A percentile compares a stretch with the other conserved stretches of the same genome.
Conservation (phyloP, 2,113 vertebrate species). For the Xenopus laevis region DNA sequence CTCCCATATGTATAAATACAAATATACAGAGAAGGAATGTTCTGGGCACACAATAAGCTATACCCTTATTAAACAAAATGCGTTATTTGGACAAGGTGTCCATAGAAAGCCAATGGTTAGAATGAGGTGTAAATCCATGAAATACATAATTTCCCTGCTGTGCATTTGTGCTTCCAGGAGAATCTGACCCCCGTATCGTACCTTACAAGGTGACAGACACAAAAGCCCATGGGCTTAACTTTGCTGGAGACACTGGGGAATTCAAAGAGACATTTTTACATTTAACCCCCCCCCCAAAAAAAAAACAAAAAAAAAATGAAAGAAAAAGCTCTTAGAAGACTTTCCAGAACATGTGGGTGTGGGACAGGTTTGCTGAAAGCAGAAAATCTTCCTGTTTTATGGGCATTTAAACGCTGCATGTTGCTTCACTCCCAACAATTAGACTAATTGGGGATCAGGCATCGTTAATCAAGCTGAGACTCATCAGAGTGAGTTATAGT, state of each 20-base stretch:
- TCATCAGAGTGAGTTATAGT: too few relatives aligned
- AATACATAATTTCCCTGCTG: too few relatives aligned
- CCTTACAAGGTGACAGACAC: slow-evolving; percentile 44
- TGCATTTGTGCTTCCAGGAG: too few relatives aligned
- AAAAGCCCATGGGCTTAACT: slow-evolving; percentile 48
- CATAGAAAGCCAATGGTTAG: too few relatives aligned
- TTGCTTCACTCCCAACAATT: slow-evolving; percentile 56
- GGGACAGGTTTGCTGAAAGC: slow-evolving; percentile 15
- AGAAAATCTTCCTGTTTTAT: slow-evolving; percentile 5
- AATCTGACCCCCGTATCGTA: too few relatives aligned
- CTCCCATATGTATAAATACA: too few relatives aligned
- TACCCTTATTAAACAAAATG: too few relatives aligned
- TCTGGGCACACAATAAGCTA: too few relatives aligned
- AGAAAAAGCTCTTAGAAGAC: slow-evolving; percentile 46
- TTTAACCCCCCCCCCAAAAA: slow-evolving; percentile 15
- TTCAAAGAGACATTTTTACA: slow-evolving; percentile 45
- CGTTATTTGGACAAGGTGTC: too few relatives aligned
- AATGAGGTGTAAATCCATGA: too few relatives aligned
- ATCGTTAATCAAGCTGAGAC: slow-evolving; percentile 39
- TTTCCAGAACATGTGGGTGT: slow-evolving; percentile 44
- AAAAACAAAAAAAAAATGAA: too few relatives aligned
- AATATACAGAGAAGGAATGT: too few relatives aligned
- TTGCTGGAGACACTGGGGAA: slow-evolving; percentile 50
- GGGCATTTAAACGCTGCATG: slow-evolving; percentile 47
- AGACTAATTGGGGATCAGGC: slow-evolving; percentile 45